Conservation (phyloP, 2,113 vertebrate species). For the Bombycilla garrulus region DNA sequence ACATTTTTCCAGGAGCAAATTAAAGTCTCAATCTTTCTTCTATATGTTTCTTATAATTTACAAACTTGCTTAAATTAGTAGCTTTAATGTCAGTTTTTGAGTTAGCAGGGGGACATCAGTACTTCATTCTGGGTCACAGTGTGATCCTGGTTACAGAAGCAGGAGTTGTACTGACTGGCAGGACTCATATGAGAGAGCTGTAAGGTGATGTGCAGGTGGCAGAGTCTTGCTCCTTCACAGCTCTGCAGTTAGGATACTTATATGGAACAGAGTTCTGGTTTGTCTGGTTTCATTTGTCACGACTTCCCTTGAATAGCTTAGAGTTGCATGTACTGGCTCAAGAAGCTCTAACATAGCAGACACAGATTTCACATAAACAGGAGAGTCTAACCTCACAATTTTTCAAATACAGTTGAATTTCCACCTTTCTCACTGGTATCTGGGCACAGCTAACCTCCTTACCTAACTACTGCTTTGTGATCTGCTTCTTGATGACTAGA, state of each 20-base stretch:
- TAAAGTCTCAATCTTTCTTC: neutral
- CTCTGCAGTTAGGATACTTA: neutral
- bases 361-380: neutral
- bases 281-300: neutral
- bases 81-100: neutral
- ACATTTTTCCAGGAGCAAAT: neutral
- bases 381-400: accelerated
- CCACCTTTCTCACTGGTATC: neutral
- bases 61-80: neutral
- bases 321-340: neutral
- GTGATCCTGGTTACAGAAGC: neutral
- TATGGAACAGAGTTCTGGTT: neutral
- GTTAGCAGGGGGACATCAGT: no score
- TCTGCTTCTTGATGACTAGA: neutral
- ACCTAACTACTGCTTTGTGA: neutral
- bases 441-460: neutral
- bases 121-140: neutral
- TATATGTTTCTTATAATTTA: neutral
- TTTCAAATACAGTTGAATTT: neutral
- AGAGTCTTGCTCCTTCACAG: neutral
- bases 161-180: neutral
- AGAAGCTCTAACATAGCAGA: neutral
- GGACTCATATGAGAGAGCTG: neutral
- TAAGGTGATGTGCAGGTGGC: neutral
- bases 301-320: neutral